phyloP scores from a whole-genome alignment of 2,113 vertebrate species.

The Podarcis raffonei region DNA sequence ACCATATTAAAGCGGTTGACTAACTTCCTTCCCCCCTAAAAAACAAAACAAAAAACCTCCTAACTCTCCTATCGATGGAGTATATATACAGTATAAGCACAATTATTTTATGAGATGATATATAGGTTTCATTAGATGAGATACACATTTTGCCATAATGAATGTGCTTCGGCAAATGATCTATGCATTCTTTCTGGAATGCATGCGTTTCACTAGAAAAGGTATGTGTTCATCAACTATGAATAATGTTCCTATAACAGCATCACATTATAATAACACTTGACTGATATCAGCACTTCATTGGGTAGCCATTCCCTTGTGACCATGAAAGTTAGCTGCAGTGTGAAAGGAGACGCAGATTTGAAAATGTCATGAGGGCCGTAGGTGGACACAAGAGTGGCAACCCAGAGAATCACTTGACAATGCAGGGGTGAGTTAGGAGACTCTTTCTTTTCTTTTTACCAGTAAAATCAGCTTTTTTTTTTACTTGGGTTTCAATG shows the following conservation, averaged over 20 bases:
- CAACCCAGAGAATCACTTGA: not conserved
- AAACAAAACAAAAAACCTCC: not conserved
- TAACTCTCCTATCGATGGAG: slow-evolving; percentile 64
- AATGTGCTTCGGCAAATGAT: slow-evolving; percentile 80
- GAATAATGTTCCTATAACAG: slow-evolving; percentile 78
- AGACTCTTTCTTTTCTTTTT: not conserved
- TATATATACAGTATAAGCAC: slow-evolving; percentile 66
- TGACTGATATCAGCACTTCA: slow-evolving; percentile 66
- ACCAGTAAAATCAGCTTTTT: not conserved
- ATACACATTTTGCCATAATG: slow-evolving; percentile 74
- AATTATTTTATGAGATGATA: slow-evolving; percentile 80
- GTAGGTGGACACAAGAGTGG: fast-evolving
- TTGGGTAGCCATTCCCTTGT: slow-evolving; percentile 65
- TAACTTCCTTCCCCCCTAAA: slow-evolving; percentile 39
- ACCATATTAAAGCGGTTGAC: slow-evolving; percentile 51
- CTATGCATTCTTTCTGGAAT: slow-evolving; percentile 79
- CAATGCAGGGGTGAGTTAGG: not conserved
- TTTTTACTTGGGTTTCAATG: not conserved
- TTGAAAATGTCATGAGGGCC: slow-evolving; percentile 35
- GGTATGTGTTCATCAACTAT: slow-evolving; percentile 81
- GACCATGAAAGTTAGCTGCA: slow-evolving; percentile 5
- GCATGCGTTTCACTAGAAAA: slow-evolving; percentile 80
- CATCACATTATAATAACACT: slow-evolving; percentile 67
- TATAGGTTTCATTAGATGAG: slow-evolving; percentile 84
- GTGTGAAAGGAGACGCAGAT: slow-evolving; percentile 29